These are phyloP conservation scores for Zygaena filipendulae DNA, from an alignment of 2,888 invertebrate species.

Conservation along the genomic window DNA sequence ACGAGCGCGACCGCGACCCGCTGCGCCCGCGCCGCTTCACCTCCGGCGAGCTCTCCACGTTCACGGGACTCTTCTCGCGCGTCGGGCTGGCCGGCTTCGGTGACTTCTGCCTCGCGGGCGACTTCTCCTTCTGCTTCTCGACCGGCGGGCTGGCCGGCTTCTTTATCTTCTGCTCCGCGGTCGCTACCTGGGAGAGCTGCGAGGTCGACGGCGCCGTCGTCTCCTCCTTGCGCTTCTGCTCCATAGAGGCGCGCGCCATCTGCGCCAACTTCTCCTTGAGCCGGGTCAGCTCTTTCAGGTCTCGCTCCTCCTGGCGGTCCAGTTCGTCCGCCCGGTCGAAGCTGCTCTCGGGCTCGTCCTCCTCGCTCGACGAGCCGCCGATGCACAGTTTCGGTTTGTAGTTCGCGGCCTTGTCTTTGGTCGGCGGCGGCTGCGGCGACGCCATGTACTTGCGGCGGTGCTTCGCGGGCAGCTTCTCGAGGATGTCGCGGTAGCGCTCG, in stretches of 20 bases:
- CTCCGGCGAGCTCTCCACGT: conserved; percentile 30
- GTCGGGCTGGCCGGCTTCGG: conserved; percentile 17
- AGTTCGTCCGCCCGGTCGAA: conserved; percentile 59
- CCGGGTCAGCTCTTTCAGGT: conserved; percentile 73
- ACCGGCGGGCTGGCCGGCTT: conserved; percentile 16
- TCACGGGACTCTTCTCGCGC: conserved; percentile 26
- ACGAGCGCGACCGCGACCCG: conserved; percentile 34
- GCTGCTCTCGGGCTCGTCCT: conserved; percentile 66
- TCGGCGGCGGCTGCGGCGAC: conserved; percentile 43
- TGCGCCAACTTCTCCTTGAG: conserved; percentile 73
- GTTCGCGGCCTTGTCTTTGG: conserved; percentile 25
- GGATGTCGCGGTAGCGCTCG: conserved; percentile 74
- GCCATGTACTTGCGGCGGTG: conserved; percentile 62
- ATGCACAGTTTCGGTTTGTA: conserved; percentile 62
- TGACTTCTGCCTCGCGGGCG: conserved; percentile 19
- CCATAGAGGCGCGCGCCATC: conserved; percentile 74
- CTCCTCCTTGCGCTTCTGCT: conserved; percentile 29
- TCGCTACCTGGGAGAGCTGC: conserved; percentile 16
- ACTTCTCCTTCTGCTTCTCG: conserved; percentile 18
- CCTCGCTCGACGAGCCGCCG: conserved; percentile 70
- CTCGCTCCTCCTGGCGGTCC: conserved; percentile 66
- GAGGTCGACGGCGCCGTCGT: conserved; percentile 34
- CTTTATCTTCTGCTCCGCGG: conserved; percentile 16
- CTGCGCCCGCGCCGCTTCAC: conserved; percentile 27
- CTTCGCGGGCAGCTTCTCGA: conserved; percentile 67